Evolutionary conservation across 2,113 vertebrate species (phyloP).

Genomic region (Irena cyanogastra): DNA sequence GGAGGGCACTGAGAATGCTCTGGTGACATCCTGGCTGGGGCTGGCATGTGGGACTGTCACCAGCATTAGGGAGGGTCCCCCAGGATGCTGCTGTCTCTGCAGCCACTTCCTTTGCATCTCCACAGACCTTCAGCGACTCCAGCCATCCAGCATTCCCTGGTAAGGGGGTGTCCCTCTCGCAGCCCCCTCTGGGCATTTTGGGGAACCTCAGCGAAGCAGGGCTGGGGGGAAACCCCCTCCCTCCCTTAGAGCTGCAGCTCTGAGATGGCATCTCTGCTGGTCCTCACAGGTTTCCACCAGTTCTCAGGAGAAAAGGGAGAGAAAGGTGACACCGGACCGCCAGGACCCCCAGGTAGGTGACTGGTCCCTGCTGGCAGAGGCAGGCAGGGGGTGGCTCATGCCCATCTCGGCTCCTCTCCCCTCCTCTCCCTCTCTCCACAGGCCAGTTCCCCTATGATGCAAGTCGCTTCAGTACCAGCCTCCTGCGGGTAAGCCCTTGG

Average conservation of each 20-base stretch:
- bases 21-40: neutral
- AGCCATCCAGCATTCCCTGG: conserved; percentile 57
- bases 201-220: neutral
- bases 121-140: conserved; percentile 34
- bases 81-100: neutral
- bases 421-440: neutral
- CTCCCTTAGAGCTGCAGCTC: neutral
- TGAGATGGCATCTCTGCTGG: neutral
- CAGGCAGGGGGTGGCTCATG: rapidly evolving
- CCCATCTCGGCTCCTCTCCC: neutral
- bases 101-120: neutral
- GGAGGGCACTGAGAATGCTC: neutral
- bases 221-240: neutral
- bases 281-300: conserved; percentile 56
- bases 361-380: rapidly evolving
- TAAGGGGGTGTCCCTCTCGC: neutral
- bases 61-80: neutral
- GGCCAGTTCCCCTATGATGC: conserved; percentile 60
- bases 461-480: neutral
- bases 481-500: conserved; percentile 57
- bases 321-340: conserved; percentile 67
- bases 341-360: conserved; percentile 74
- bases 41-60: neutral
- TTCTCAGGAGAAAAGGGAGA: conserved; percentile 81
- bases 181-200: neutral